Evolutionary conservation across 2,797 vertebrate species (phyloP).

Genomic region (Rhynchonycteris naso): DNA sequence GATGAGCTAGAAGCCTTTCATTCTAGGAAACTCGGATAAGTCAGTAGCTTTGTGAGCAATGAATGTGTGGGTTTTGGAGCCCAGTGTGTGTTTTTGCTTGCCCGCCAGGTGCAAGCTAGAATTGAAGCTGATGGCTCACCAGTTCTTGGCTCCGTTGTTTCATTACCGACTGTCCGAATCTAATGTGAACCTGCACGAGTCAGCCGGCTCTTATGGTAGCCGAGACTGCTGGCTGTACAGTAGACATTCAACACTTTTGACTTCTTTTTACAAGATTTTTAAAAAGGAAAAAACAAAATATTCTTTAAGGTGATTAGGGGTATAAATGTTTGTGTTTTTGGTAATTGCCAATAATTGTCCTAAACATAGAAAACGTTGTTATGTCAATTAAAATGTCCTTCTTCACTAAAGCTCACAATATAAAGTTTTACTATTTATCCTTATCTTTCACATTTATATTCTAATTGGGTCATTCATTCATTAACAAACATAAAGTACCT

Average conservation of each 20-base stretch:
- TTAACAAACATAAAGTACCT: background rate
- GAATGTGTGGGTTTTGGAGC: too few species aligned
- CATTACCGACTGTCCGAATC: too few species aligned
- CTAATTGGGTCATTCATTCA: background rate
- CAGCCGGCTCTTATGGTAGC: too few species aligned
- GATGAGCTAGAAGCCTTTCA: too few species aligned
- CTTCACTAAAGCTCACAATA: background rate
- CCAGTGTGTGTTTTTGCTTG: too few species aligned
- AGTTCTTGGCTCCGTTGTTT: too few species aligned
- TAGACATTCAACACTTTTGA: background rate
- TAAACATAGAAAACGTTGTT: background rate
- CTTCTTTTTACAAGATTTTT: background rate
- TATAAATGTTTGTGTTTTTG: background rate
- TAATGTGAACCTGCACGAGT: too few species aligned
- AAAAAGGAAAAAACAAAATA: background rate
- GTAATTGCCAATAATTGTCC: background rate
- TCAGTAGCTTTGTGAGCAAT: too few species aligned
- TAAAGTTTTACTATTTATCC: background rate
- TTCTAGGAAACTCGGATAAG: too few species aligned
- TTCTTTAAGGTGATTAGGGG: background rate
- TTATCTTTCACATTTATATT: background rate
- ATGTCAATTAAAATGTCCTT: background rate
- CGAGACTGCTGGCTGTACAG: too few species aligned
- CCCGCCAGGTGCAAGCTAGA: too few species aligned
- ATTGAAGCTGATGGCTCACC: too few species aligned